A percentile compares a stretch with the other conserved stretches of the same genome.
These are phyloP conservation scores for Drosophila neotestacea DNA, from an alignment of 2,888 invertebrate species.

Conservation along the genomic window DNA sequence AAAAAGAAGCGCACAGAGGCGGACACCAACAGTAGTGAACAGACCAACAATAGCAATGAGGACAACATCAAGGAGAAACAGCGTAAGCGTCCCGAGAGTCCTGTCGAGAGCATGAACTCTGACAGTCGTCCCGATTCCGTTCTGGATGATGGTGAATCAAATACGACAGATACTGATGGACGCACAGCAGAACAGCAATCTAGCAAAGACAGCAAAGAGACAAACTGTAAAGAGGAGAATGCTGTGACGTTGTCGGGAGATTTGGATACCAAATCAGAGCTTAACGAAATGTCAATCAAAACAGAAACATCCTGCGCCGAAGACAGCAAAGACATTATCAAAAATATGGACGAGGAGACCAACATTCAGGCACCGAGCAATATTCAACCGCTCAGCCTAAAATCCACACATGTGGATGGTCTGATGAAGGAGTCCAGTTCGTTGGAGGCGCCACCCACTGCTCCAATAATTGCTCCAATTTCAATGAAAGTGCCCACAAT, in stretches of 20 bases:
- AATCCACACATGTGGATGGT: conserved; percentile 57
- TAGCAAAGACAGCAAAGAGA: conserved; percentile 85
- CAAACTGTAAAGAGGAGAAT: conserved; percentile 78
- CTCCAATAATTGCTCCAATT: conserved; percentile 53
- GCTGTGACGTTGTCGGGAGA: conserved; percentile 60
- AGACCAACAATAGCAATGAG: conserved; percentile 59
- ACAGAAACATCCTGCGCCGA: conserved; percentile 64
- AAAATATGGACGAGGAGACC: conserved; percentile 84
- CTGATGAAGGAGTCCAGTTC: conserved; percentile 54
- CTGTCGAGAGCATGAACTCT: conserved; percentile 93
- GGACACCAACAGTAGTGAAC: conserved; percentile 65
- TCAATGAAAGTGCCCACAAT: conserved; percentile 82
- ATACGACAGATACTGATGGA: conserved; percentile 84
- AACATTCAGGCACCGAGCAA: conserved; percentile 83
- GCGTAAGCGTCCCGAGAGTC: conserved; percentile 88
- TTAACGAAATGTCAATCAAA: conserved; percentile 81
- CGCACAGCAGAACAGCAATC: conserved; percentile 81
- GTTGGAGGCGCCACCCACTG: conserved; percentile 37
- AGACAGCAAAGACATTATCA: conserved; percentile 80
- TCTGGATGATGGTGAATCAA: conserved; percentile 88
- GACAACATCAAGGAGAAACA: conserved; percentile 86
- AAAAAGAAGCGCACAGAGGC: conserved; percentile 87
- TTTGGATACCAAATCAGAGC: conserved; percentile 84
- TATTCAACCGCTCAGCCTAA: conserved; percentile 52
- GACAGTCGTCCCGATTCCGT: conserved; percentile 91